phyloP scores from a whole-genome alignment of 1,140 invertebrate genomes.

The Manduca sexta region DNA sequence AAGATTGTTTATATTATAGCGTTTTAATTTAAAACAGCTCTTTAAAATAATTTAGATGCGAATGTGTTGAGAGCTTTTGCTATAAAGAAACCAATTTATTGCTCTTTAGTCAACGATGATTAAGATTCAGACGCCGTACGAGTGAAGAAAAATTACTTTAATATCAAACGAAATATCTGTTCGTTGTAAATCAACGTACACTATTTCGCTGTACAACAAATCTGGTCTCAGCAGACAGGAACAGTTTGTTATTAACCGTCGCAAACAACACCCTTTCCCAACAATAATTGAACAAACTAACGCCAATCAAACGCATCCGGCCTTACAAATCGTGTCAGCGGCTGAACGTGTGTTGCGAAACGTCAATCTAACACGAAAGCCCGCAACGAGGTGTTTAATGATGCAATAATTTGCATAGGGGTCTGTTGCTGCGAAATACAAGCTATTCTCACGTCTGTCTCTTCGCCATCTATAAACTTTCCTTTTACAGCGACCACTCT shows the following conservation, averaged over 20 bases:
- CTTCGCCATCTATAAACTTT: constrained; percentile 27
- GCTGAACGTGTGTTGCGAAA: constrained; percentile 14
- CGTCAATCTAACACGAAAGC: constrained; percentile 61
- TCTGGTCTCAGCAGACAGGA: background rate
- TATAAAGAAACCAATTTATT: too few species aligned
- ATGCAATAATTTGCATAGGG: constrained; percentile 71
- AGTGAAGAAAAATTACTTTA: too few species aligned
- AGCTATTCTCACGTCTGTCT: constrained; percentile 66
- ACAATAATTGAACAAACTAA: constrained; percentile 49
- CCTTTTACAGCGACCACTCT: constrained; percentile 45
- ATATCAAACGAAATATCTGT: too few species aligned
- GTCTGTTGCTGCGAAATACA: constrained; percentile 38
- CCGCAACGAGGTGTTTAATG: constrained; percentile 64
- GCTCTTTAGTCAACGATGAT: too few species aligned
- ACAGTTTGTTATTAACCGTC: background rate
- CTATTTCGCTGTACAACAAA: background rate
- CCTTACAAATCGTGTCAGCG: constrained; percentile 33
- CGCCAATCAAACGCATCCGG: constrained; percentile 60
- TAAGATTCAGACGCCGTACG: too few species aligned
- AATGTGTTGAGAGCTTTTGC: background rate
- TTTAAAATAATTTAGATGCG: constrained; percentile 6
- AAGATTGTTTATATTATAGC: background rate
- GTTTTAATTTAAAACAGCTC: constrained; percentile 11
- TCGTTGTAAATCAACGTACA: background rate
- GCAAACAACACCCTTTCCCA: constrained; percentile 17